Evolutionary conservation across 2,888 invertebrate genomes (phyloP).

Genomic region (Rotaria sp.): DNA sequence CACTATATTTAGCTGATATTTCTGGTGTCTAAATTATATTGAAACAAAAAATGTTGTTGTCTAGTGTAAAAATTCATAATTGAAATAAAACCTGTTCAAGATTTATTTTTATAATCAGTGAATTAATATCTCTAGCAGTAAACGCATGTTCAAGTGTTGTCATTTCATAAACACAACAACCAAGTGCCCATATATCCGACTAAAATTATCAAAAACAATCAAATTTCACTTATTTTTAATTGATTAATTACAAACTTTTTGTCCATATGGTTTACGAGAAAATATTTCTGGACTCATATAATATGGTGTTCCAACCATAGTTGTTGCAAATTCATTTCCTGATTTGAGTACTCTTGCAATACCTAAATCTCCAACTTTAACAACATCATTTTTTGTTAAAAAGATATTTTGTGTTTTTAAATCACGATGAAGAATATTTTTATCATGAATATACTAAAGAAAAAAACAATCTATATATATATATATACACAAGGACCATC

Average conservation of each 20-base stretch:
- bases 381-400: slow-evolving; percentile 56
- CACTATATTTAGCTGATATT: slow-evolving; percentile 54
- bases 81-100: slow-evolving; percentile 50
- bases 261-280: slow-evolving; percentile 56
- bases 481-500: no score
- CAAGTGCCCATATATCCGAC: slow-evolving; percentile 58
- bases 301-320: slow-evolving; percentile 57
- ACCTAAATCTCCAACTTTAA: slow-evolving; percentile 58
- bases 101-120: slow-evolving; percentile 56
- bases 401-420: slow-evolving; percentile 58
- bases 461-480: background rate
- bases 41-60: background rate
- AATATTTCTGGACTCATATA: slow-evolving; percentile 58
- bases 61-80: no score
- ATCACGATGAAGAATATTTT: slow-evolving; percentile 57
- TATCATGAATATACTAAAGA: slow-evolving; percentile 57
- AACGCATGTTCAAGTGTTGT: slow-evolving; percentile 57
- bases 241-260: slow-evolving; percentile 49
- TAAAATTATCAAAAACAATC: slow-evolving; percentile 43
- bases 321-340: slow-evolving; percentile 56
- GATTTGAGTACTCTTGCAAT: slow-evolving; percentile 56
- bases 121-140: slow-evolving; percentile 56
- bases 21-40: slow-evolving; percentile 50
- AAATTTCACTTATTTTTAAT: background rate
- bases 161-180: slow-evolving; percentile 58